These are phyloP conservation scores for Andinoacara biseriatus DNA, from an alignment of 2,113 vertebrate species.

Conservation along the genomic window DNA sequence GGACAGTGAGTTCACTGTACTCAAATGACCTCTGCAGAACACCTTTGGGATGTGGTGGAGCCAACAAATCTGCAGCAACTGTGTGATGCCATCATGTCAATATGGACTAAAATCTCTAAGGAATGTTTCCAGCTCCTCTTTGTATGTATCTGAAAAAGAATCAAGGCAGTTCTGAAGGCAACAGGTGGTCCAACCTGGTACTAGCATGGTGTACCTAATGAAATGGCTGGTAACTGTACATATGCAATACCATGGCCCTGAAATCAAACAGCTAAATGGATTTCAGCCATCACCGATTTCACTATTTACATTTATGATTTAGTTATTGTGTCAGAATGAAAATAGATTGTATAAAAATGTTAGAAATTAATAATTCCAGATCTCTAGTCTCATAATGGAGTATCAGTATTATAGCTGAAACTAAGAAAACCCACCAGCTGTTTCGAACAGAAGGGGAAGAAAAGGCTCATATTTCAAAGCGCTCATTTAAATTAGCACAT, in stretches of 20 bases:
- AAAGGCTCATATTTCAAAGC: neutral
- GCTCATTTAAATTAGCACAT: constrained; percentile 11
- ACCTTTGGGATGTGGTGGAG: too few relatives aligned
- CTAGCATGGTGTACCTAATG: too few relatives aligned
- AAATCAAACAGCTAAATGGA: neutral
- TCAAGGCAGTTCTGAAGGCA: too few relatives aligned
- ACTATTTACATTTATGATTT: neutral
- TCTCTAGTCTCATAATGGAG: neutral
- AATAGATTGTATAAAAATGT: neutral
- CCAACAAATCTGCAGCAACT: too few relatives aligned
- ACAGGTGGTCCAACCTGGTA: too few relatives aligned
- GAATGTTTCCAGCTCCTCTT: too few relatives aligned
- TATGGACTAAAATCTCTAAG: too few relatives aligned
- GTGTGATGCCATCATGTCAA: too few relatives aligned
- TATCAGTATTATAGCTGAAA: neutral
- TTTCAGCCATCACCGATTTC: neutral
- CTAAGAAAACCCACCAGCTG: neutral
- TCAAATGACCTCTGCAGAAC: too few relatives aligned
- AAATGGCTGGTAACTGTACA: too few relatives aligned
- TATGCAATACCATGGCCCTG: neutral
- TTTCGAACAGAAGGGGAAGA: neutral
- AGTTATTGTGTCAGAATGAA: neutral
- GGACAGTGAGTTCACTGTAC: too few relatives aligned
- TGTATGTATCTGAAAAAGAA: too few relatives aligned
- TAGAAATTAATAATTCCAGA: neutral